phyloP scores from a whole-genome alignment of 1,140 invertebrate genomes.

The Euura saliciscinereae region DNA sequence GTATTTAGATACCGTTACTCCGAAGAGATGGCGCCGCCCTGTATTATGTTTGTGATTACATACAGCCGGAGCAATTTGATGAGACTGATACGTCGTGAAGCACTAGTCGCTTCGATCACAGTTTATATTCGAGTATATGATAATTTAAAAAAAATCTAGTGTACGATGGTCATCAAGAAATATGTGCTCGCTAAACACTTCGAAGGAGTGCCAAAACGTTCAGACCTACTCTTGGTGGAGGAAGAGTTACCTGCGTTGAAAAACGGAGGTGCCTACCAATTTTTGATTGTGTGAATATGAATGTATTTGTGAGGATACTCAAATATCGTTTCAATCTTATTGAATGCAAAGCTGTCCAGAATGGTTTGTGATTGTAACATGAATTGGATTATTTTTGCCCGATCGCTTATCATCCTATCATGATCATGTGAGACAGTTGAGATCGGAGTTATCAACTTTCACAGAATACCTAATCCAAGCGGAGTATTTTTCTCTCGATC shows the following conservation, averaged over 20 bases:
- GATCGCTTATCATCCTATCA: too few relatives aligned
- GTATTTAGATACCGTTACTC: conserved; percentile 10
- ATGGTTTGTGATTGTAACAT: too few relatives aligned
- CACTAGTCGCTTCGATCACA: not conserved
- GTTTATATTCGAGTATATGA: not conserved
- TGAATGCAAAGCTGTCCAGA: not conserved
- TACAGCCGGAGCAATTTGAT: not conserved
- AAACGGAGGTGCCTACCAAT: conserved; percentile 48
- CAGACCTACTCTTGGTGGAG: conserved; percentile 56
- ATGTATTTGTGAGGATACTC: not conserved
- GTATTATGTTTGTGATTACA: too few relatives aligned
- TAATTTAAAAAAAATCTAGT: not conserved
- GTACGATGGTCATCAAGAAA: conserved; percentile 51
- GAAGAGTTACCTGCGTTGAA: conserved; percentile 51
- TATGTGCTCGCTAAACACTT: conserved; percentile 53
- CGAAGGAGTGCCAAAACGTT: conserved; percentile 56
- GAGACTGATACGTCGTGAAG: not conserved
- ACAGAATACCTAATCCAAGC: conserved; percentile 45
- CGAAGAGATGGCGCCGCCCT: not conserved
- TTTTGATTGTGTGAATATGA: not conserved
- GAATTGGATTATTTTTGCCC: too few relatives aligned
- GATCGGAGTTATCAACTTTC: conserved; percentile 19
- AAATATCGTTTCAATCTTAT: not conserved
- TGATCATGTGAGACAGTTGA: not conserved
- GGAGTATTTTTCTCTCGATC: conserved; percentile 47